Percentiles rank a stretch among this genome's conserved stretches.
Evolutionary conservation across 2,888 invertebrate species (phyloP).

Genomic region (Himalopsyche kuldschensis): DNA sequence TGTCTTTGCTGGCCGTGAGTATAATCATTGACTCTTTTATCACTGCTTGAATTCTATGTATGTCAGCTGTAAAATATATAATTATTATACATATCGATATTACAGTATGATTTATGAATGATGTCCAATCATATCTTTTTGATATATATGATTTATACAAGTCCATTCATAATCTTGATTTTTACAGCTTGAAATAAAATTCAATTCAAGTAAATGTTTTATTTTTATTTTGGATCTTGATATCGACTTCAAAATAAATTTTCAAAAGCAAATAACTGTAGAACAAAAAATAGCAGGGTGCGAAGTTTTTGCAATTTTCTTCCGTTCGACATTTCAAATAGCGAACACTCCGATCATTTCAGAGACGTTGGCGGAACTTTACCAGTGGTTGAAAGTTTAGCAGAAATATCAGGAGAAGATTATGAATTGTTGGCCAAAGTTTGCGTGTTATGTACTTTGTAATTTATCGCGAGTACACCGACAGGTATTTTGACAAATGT

Average conservation of each 20-base stretch:
- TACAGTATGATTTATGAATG: no score
- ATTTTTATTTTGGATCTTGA: no score
- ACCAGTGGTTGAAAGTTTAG: neutral
- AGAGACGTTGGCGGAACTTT: neutral
- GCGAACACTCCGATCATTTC: neutral
- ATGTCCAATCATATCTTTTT: no score
- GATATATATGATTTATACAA: no score
- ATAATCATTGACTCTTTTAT: no score
- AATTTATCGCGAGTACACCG: slow-evolving; percentile 18
- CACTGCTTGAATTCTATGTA: no score
- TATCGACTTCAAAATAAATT: neutral
- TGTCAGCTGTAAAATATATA: no score
- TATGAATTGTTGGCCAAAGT: slow-evolving; percentile 15
- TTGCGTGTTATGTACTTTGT: slow-evolving; percentile 14
- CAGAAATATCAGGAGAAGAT: slow-evolving; percentile 7
- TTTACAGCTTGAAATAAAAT: no score
- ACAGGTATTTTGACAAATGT: slow-evolving; percentile 23
- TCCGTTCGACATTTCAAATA: neutral
- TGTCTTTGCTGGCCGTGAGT: no score
- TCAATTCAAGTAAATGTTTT: no score
- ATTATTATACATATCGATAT: no score
- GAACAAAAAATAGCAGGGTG: neutral
- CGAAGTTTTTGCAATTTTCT: neutral
- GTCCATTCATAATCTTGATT: no score
- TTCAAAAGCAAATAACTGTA: neutral